Evolutionary conservation across 92 coral and sea anemone species (phyloP), one percentile per base, ranked within the genome.

Genomic region (Porites cylindrica): DNA sequence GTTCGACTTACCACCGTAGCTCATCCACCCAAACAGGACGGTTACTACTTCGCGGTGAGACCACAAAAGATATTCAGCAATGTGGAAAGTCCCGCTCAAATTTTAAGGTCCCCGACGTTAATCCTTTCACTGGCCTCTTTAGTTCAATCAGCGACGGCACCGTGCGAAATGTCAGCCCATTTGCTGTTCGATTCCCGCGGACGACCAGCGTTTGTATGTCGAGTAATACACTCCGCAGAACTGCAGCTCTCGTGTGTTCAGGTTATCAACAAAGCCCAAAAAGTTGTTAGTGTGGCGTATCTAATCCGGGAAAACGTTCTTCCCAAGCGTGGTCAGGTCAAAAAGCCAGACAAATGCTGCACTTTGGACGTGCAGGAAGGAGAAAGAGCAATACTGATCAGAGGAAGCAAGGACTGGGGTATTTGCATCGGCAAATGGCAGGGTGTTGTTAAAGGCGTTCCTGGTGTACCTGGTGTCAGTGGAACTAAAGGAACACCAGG

Each of bases 401-500:
- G 97, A 85, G 97, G 97, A 8, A 86, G 91, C 23, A 83, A 81
- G 54, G 97, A 94, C 89, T 94, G 97, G 98, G 95, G 94, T 8
- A 80, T 92, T 32, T 91, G 93, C 26, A 64, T 90, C 18, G 98
- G 98, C 80, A 88, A 85, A 76, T 94, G 98, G 95, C 62, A 88
- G 19, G 95, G 95, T 14, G 51, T 77, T 71, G 84, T 66, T 7
- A 85, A 77, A 50, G 86, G 92, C 66, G 92, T 82, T 3, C 81
- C 89, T 24, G 92, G 92, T 19, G 85, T 77, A 17, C 74, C 90
- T 23, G 85, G 88, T 20, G 65, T 84, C 18, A 14, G 3, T 10
- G 88, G 82, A n/a, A 26, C 8, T 24, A 19, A 16, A 0, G 56
- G 21, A 7, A 23, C 59, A 1, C 85, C 79, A 2, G 85, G 71